Evolutionary conservation across 2,888 invertebrate species (phyloP).

Genomic region (Idaea straminata): DNA sequence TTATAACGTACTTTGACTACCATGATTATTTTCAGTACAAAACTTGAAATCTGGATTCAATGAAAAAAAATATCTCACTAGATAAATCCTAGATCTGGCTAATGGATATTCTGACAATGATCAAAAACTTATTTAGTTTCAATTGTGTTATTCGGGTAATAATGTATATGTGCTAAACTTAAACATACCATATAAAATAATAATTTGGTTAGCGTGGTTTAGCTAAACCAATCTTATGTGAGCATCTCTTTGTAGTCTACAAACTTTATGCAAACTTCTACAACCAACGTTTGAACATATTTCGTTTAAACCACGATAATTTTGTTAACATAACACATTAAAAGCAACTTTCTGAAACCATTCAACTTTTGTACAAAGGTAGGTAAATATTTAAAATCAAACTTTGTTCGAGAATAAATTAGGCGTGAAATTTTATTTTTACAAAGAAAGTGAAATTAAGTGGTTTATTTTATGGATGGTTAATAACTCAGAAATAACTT

Average conservation of each 20-base stretch:
- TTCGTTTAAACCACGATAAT: background rate
- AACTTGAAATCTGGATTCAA: too few relatives aligned
- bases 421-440: background rate
- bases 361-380: background rate
- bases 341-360: background rate
- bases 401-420: background rate
- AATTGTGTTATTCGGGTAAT: too few relatives aligned
- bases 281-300: background rate
- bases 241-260: constrained; percentile 2
- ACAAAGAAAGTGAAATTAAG: background rate
- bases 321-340: background rate
- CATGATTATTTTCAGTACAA: too few relatives aligned
- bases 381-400: background rate
- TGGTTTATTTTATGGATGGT: background rate
- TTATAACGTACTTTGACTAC: too few relatives aligned
- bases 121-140: too few relatives aligned
- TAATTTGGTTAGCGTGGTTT: background rate
- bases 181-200: background rate
- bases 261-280: background rate
- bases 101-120: too few relatives aligned
- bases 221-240: background rate
- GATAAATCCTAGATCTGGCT: too few relatives aligned
- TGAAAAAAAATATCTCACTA: too few relatives aligned
- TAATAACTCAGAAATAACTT: background rate
- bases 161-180: background rate